These are phyloP conservation scores for Sciurus niger DNA, from an alignment of 2,113 vertebrate species.

Conservation along the genomic window DNA sequence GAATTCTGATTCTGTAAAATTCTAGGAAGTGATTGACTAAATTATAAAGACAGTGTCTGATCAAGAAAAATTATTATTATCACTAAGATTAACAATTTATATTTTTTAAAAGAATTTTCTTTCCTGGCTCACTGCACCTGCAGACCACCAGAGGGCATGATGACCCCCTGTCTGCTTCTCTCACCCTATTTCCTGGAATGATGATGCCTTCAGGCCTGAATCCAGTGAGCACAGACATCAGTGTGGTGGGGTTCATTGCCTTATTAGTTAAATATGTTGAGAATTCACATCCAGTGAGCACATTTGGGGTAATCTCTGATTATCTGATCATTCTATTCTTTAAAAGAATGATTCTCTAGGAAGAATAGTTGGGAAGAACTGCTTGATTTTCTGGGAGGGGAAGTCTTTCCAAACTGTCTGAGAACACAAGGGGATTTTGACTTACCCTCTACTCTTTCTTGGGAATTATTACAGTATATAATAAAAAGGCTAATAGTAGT, in stretches of 20 bases:
- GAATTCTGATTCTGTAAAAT: slow-evolving; percentile 6
- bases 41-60: neutral
- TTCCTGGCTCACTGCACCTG: neutral
- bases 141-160: neutral
- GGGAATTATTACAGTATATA: neutral
- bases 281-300: neutral
- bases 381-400: neutral
- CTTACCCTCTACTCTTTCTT: neutral
- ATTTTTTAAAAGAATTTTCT: neutral
- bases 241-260: neutral
- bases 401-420: neutral
- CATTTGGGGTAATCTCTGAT: neutral
- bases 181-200: neutral
- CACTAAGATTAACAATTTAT: neutral
- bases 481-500: neutral
- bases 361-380: neutral
- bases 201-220: neutral
- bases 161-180: neutral
- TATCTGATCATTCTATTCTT: neutral
- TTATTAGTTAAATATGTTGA: neutral
- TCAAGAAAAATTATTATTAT: neutral
- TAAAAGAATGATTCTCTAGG: neutral
- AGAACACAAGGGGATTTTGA: neutral
- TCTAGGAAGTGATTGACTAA: neutral
- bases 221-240: neutral